Base-by-base conservation (phyloP, 2,797 vertebrate species). In the Catamblyrhynchus diadema region DNA sequence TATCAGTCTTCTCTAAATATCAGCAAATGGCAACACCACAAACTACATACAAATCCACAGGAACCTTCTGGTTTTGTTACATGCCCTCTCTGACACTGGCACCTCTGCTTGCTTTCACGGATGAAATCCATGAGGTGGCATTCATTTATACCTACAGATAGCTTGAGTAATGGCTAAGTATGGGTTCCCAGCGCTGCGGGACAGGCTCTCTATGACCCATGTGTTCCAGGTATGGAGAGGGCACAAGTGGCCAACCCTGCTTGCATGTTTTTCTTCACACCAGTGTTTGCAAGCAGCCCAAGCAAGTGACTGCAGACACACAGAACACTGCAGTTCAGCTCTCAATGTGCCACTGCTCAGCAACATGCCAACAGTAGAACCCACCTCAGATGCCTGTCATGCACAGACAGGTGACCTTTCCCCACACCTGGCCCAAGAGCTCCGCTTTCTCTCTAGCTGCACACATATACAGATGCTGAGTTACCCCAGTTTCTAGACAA, bases 61-160 rank as follows among this genome's bases (percentile, higher is more conserved):
- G 41, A 96, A 87, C 77, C 37, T 81, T 87, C 47, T 30, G 5
- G 10, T 61, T 95, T 79, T 86, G 88, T 83, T 83, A 80, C 66
- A 23, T 37, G 90, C 28, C 94, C 94, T 83, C 65, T 90, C 47
- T 1, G 35, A 85, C 50, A 77, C 60, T 1, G 2, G 57, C 77
- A 85, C 71, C 88, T 81, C 95, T 53, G 60, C 62, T 50, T 37
- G 77, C 69, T 93, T 75, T 50, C 60, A 45, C 3, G 2, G 57
- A 77, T 74, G 37, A 93, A 82, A 86, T 67, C 92, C 88, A 90
- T 88, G 88, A 92, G 41, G 72, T 74, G 84, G 57, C 84, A 95
- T 71, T 64, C 45, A 80, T 19, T 87, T 77, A 41, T 30, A 80
- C 33, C 45, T 28, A 50, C 37, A 56, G 39, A 39, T 0, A 82